These are phyloP conservation scores for Magallana ariakensis DNA, from an alignment of 1,140 invertebrate species.

Conservation along the genomic window DNA sequence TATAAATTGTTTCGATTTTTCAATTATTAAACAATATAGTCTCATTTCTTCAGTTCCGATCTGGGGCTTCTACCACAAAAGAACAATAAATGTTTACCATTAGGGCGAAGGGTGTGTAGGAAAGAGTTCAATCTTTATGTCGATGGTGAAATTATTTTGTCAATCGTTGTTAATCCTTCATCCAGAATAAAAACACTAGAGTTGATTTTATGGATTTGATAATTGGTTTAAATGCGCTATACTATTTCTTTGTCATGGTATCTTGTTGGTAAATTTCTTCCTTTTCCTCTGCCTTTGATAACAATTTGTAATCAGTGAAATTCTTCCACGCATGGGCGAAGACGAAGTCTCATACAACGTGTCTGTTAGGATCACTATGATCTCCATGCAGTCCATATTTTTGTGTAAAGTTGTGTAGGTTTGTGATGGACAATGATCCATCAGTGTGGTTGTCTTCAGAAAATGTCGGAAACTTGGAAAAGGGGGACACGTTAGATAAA, in stretches of 20 bases:
- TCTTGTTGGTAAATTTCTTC: no score
- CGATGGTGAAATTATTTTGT: not conserved
- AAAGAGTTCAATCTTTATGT: not conserved
- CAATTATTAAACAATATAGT: conserved; percentile 23
- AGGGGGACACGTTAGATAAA: no score
- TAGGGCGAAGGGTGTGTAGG: not conserved
- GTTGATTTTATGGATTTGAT: conserved; percentile 20
- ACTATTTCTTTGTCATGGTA: not conserved
- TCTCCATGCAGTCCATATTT: no score
- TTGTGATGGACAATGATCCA: no score
- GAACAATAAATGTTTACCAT: not conserved
- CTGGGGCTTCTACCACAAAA: conserved; percentile 2
- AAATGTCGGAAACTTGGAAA: no score
- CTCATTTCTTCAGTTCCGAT: conserved; percentile 20
- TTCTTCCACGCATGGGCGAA: no score
- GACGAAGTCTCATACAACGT: no score
- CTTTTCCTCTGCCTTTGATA: no score
- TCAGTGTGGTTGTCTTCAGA: no score
- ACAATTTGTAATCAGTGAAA: no score
- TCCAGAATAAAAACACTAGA: not conserved
- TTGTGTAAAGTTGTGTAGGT: no score
- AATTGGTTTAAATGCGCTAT: not conserved
- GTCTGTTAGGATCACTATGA: no score
- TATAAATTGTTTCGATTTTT: conserved; percentile 30
- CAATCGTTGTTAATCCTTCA: not conserved